These are phyloP conservation scores for Peromyscus attwateri DNA, from an alignment of 2,797 vertebrate species.

Conservation along the genomic window DNA sequence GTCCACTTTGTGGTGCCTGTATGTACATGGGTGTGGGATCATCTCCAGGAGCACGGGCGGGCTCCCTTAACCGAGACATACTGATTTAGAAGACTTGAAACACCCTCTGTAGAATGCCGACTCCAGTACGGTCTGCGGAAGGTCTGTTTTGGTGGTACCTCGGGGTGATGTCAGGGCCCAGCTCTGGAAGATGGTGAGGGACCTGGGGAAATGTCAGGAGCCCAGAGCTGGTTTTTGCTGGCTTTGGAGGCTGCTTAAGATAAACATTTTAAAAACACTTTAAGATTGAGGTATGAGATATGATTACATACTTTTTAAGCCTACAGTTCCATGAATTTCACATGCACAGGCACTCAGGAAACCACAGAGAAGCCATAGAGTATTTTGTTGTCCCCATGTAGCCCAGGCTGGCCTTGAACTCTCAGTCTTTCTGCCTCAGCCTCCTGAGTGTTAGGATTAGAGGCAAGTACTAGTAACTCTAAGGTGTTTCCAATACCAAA, in stretches of 20 bases:
- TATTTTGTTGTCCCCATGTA: neutral
- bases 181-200: neutral
- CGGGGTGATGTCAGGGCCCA: neutral
- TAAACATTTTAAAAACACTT: neutral
- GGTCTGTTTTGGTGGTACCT: too few relatives aligned
- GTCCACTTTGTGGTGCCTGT: neutral
- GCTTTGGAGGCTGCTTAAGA: neutral
- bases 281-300: neutral
- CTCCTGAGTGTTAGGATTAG: neutral
- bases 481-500: accelerated
- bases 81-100: constrained; percentile 38
- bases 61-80: neutral
- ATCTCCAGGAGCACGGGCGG: neutral
- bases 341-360: neutral
- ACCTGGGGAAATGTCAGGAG: neutral
- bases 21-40: neutral
- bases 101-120: neutral
- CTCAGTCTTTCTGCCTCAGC: neutral
- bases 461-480: neutral
- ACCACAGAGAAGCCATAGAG: accelerated
- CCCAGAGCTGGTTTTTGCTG: neutral
- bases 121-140: neutral
- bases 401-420: neutral
- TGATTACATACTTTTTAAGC: accelerated
- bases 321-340: accelerated